Base-by-base conservation (phyloP, 2,888 invertebrate genomes). In the Platycnemis pennipes region DNA sequence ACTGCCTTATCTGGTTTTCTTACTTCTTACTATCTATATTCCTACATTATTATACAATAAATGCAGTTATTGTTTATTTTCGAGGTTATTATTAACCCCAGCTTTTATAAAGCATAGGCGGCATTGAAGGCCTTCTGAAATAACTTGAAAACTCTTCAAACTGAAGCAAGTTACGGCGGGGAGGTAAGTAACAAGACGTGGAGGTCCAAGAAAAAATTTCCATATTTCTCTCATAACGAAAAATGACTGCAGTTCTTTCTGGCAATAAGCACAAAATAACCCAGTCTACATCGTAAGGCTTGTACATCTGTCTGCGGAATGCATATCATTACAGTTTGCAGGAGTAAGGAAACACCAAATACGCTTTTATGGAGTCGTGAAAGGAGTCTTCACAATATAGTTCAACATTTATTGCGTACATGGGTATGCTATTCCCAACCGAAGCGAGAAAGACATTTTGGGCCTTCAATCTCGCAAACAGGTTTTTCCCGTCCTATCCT, bases 391-490 rank as follows among this genome's bases (percentile, higher is more conserved):
- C 91, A 91, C 91, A 91, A 91, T 91, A 91, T 91, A 91, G 91
- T 91, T 42, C 91, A 91, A 91, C 91, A 91, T 91, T 91, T 91
- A 91, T 91, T 56, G 91, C 63, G 69, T 91, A 69, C 63, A 91
- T 26, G 63, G 63, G 91, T 91, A 63, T 13, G 91, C 91, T 69
- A 69, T 91, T 91, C n/a, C 91, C 53, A 26, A 37, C 56, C 56
- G 44, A 69, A 91, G 63, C 44, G 91, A 91, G 44, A 63, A 91
- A 63, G 91, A 63, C 63, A 63, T 69, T 56, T 56, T 63, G 13
- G n/a, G 63, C 37, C 63, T 91, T 91, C 91, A 91, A 91, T 91
- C 91, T 91, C 91, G 69, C 91, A 91, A 91, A 91, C 91, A 91
- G 91, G 91, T 91, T 91, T 91, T 91, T 69, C 91, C 63, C 63